Evolutionary conservation across 2,113 vertebrate species (phyloP).

Genomic region (Callospermophilus lateralis): DNA sequence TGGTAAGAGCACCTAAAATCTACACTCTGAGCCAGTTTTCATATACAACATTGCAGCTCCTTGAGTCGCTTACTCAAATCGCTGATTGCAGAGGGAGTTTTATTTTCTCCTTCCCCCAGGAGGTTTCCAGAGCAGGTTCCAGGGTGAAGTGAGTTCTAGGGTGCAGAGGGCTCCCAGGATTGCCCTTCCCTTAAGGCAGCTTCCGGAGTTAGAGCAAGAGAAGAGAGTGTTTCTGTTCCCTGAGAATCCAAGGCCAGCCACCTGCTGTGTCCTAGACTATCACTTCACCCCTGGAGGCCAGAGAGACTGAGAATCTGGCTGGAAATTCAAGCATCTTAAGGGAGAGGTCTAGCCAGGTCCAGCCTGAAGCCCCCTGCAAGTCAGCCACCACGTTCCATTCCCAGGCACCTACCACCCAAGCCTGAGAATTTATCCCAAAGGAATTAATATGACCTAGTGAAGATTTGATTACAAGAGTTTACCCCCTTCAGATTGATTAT

Average conservation of each 20-base stretch:
- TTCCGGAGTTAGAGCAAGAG: background rate
- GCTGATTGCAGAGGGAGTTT: background rate
- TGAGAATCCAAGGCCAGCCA: background rate
- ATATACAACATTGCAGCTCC: background rate
- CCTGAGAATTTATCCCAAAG: background rate
- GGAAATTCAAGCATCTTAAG: background rate
- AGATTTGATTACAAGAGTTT: background rate
- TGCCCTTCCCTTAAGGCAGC: fast-evolving
- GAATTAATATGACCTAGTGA: background rate
- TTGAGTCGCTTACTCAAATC: background rate
- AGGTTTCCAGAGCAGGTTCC: background rate
- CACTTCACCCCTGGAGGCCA: background rate
- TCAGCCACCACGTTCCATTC: no score
- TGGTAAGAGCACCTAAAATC: background rate
- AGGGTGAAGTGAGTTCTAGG: background rate
- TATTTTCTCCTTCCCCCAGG: background rate
- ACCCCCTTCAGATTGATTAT: background rate
- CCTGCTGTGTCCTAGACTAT: background rate
- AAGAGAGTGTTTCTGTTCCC: background rate
- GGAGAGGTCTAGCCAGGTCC: no score
- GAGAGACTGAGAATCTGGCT: background rate
- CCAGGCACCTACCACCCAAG: background rate
- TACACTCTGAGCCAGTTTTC: background rate
- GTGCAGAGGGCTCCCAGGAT: background rate
- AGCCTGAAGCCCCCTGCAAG: background rate